These are phyloP conservation scores for Andrena praecox DNA, from an alignment of 2,888 invertebrate species.

Conservation along the genomic window DNA sequence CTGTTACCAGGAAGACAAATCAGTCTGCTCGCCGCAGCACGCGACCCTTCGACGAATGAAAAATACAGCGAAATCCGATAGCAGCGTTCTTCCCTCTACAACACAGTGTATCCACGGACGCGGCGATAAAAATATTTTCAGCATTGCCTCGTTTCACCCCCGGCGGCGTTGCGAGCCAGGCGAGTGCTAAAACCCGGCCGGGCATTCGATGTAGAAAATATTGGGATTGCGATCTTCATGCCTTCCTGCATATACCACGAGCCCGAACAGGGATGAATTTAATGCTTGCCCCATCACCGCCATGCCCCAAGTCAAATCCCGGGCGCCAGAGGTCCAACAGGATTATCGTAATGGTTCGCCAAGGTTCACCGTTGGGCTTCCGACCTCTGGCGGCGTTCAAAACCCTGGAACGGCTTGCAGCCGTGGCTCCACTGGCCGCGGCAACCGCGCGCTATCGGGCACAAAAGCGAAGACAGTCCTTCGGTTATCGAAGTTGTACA, in stretches of 20 bases:
- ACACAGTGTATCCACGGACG: neutral
- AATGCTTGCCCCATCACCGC: conserved; percentile 73
- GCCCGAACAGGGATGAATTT: conserved; percentile 60
- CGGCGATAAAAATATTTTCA: conserved; percentile 40
- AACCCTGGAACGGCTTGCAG: conserved; percentile 52
- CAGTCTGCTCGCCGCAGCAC: neutral
- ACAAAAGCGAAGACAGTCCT: conserved; percentile 41
- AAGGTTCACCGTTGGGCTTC: conserved; percentile 77
- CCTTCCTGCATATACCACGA: conserved; percentile 17
- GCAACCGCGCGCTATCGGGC: conserved; percentile 15
- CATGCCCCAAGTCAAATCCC: conserved; percentile 77
- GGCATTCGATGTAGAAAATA: conserved; percentile 48
- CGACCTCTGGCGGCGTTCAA: conserved; percentile 62
- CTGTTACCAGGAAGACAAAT: neutral
- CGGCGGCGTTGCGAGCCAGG: neutral
- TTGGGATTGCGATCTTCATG: conserved; percentile 68
- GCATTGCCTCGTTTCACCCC: neutral
- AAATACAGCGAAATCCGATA: conserved; percentile 2
- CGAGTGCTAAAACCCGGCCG: neutral
- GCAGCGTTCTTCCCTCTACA: neutral
- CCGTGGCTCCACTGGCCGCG: conserved; percentile 14
- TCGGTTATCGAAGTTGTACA: conserved; percentile 22
- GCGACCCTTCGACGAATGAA: neutral
- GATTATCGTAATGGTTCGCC: conserved; percentile 82
- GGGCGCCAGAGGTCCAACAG: conserved; percentile 78